Evolutionary conservation across 2,113 vertebrate genomes (phyloP), one percentile per base, ranked within the genome.

Genomic region (Entelurus aequoreus): DNA sequence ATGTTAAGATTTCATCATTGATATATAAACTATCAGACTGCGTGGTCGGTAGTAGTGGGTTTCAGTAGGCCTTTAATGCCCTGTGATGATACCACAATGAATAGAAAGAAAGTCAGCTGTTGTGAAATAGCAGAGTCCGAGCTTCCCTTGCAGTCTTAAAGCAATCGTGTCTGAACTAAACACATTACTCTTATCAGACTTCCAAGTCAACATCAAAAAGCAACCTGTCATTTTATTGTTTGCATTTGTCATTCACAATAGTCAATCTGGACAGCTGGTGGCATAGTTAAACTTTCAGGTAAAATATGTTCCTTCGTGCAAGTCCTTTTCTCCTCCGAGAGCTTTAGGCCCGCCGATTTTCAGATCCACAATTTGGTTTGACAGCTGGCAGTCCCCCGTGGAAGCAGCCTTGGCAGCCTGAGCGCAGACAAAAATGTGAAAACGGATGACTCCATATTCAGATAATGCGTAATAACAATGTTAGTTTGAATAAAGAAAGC

Each of bases 391-490:
- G 86, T 91, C 93, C 89, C 90, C 86, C 88, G 93, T 92, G 92
- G 93, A 93, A 93, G 92, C 92, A 90, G 90, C 88, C 92, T 89
- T 92, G 92, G 94, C 92, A 93, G 93, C 81, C 82, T 83, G 89
- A 90, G 91, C 92, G 11, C 55, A 7, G 11, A 93, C 90, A 92
- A 92, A 92, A 91, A 91, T 90, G 90, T 91, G 92, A 94, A 93
- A 95, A 96, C 90, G 92, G 92, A 95, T 94, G 93, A 94, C 90
- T 95, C 90, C 88, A 86, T 90, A 88, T 94, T 92, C 90, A 92
- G 91, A 94, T 95, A 97, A 96, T 96, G 93, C 93, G 91, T 94
- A 94, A 95, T 98, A 98, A 97, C 91, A 94, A 95, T 89, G 92
- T 97, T 97, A 96, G 94, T 91, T 93, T 92, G 92, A 94, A 94